Evolutionary conservation across 2,888 invertebrate genomes (phyloP).

Genomic region (Thymelicus acteon): DNA sequence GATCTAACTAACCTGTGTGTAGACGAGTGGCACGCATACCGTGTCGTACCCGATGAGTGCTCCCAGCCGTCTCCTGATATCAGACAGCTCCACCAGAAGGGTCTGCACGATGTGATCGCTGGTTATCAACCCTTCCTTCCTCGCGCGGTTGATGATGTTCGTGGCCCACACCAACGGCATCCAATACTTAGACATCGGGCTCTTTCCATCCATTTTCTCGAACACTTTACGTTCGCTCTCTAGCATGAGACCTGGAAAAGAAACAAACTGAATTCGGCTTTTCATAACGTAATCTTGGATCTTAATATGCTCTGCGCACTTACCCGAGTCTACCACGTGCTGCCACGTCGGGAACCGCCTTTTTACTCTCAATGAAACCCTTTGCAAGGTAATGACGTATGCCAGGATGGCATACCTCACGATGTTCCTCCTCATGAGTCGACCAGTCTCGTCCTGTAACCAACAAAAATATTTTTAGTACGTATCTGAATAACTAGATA

Average conservation of each 20-base stretch:
- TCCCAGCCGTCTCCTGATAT: constrained; percentile 93
- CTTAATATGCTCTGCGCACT: constrained; percentile 55
- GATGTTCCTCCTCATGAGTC: constrained; percentile 95
- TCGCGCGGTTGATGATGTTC: constrained; percentile 94
- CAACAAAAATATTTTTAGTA: constrained; percentile 23
- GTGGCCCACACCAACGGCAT: constrained; percentile 97
- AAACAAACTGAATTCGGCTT: constrained; percentile 36
- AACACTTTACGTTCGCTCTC: constrained; percentile 96
- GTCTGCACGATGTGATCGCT: constrained; percentile 97
- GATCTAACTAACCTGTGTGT: constrained; percentile 90
- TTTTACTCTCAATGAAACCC: constrained; percentile 94
- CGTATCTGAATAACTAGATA: background rate
- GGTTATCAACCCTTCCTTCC: constrained; percentile 92
- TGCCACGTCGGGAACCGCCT: constrained; percentile 95
- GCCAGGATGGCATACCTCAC: constrained; percentile 95
- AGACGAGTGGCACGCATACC: constrained; percentile 95
- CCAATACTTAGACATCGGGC: constrained; percentile 95
- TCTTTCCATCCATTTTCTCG: constrained; percentile 94
- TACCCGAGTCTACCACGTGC: constrained; percentile 95
- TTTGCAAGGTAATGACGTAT: constrained; percentile 94
- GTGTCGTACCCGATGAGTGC: constrained; percentile 95
- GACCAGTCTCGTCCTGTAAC: constrained; percentile 92
- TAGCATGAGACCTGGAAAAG: constrained; percentile 91
- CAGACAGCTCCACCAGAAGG: constrained; percentile 93
- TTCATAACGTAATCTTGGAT: constrained; percentile 37